Evolutionary conservation across 2,113 vertebrate species (phyloP).

Genomic region (Diadophis punctatus): DNA sequence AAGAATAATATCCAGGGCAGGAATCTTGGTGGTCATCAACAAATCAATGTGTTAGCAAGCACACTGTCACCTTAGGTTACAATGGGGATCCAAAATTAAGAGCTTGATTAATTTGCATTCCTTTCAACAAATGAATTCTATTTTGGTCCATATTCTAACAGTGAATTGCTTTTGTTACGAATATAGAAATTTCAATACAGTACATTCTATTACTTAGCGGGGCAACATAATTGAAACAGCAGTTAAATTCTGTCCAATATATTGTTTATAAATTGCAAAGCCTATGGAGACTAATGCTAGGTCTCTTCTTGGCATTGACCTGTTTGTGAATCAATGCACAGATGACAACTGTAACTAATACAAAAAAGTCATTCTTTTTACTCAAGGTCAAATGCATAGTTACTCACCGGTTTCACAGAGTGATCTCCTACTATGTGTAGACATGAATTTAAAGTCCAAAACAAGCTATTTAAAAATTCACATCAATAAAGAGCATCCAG

Average conservation of each 20-base stretch:
- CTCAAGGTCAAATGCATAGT: neutral
- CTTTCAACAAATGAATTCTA: neutral
- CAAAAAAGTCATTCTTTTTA: neutral
- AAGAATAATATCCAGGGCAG: neutral
- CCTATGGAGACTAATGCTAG: neutral
- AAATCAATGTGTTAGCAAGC: neutral
- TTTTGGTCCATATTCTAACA: neutral
- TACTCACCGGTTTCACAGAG: neutral
- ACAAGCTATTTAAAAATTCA: neutral
- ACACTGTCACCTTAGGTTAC: neutral
- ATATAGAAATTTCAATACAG: neutral
- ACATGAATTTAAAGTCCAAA: neutral
- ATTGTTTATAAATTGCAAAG: neutral
- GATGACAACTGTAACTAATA: neutral
- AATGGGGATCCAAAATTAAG: neutral
- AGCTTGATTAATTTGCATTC: neutral
- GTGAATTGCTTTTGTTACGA: neutral
- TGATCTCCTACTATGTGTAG: neutral
- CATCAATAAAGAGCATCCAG: neutral
- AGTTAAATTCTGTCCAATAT: neutral
- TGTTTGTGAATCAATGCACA: neutral
- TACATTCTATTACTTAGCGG: neutral
- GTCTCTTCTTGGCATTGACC: neutral
- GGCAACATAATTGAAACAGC: neutral
- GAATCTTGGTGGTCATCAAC: neutral